These are phyloP conservation scores for Xerus inauris DNA, from an alignment of 2,113 vertebrate species.

Conservation along the genomic window DNA sequence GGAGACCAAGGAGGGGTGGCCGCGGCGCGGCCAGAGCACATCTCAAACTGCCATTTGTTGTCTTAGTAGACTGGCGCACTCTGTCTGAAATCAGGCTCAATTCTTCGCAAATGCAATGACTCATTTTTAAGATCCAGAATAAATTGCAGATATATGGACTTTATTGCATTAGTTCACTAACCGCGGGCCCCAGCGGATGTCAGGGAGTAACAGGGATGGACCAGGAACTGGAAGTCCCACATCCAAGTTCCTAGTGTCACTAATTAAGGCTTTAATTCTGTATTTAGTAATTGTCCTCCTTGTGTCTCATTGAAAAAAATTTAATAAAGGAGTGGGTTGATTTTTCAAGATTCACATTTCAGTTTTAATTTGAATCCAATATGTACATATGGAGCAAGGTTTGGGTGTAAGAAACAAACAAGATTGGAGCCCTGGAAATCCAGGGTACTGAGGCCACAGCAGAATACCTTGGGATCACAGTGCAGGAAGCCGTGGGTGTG, in stretches of 20 bases:
- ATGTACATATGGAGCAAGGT: background rate
- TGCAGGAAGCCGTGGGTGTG: background rate
- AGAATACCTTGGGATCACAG: background rate
- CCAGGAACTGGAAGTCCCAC: background rate
- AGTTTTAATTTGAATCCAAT: background rate
- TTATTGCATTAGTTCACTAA: background rate
- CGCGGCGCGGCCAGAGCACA: no score
- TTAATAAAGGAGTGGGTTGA: background rate
- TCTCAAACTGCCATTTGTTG: background rate
- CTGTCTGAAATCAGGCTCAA: background rate
- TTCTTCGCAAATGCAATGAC: background rate
- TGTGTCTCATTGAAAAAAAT: background rate
- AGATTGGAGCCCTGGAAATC: background rate
- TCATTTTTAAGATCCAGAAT: background rate
- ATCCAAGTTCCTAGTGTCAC: background rate
- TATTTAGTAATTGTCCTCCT: background rate
- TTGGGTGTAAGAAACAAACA: background rate
- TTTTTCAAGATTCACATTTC: background rate
- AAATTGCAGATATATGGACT: background rate
- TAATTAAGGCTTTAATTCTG: background rate
- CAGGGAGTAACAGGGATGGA: background rate
- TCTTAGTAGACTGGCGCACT: background rate
- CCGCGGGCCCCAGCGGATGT: background rate
- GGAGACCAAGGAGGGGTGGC: background rate
- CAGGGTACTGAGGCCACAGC: background rate